Evolutionary conservation across 2,888 invertebrate genomes (phyloP), one percentile per base, ranked within the genome.

Genomic region (Tuberolachnus salignus): DNA sequence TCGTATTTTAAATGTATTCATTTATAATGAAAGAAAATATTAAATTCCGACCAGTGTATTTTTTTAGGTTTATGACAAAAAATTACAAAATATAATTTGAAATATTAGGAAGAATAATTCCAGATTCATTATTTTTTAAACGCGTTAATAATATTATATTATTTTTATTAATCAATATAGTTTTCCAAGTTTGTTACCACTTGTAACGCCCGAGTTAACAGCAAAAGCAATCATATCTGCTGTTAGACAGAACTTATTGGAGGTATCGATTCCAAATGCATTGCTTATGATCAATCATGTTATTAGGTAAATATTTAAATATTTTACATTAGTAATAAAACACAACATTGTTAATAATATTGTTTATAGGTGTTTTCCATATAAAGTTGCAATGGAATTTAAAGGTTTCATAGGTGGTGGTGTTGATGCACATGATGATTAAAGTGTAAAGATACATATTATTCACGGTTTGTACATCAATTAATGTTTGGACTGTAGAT

Each of bases 151-250:
- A 19, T 53, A 4, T 53, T 8, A 53, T 53, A 14, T 44, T 44
- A 19, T 63, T 1, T 8, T 61, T 10, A 61, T 42, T 78, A 80
- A 34, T 81, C 49, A 51, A 80, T 82, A 23, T 80, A 87, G 87
- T 84, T 93, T 92, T 86, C 89, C 90, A 1, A 87, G 85, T 23
- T 84, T 91, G 81, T 88, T 92, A 88, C 88, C 88, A 83, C 85
- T 92, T 83, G 87, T 92, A 63, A 84, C 88, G 9, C 88, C 92
- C 0, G 86, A 89, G 81, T 87, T 89, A 81, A 92, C 91, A 0
- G 92, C 91, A 0, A 86, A 87, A 72, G 85, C 87, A 82, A 92
- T 93, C 84, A 88, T 93, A 71, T 86, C 87, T 71, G 92, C 92
- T 0, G 91, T 92, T 82, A 87, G 92, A 80, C 87, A 89, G 82